Percentiles rank a stretch among this genome's conserved stretches.
phyloP scores from a whole-genome alignment of 2,797 vertebrate species.

The Scolopax rusticola region DNA sequence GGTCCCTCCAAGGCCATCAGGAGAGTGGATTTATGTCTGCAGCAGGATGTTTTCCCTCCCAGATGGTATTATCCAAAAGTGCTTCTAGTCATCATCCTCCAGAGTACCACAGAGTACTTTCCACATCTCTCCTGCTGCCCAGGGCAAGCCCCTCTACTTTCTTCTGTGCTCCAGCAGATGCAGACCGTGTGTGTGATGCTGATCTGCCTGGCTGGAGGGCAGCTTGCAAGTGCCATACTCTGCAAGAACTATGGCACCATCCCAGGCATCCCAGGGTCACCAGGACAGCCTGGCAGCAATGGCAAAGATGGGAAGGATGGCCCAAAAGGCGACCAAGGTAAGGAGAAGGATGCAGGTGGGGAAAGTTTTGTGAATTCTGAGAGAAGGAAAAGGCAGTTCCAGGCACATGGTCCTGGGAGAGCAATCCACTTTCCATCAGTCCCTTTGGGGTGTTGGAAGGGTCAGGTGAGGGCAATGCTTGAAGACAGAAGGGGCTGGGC shows the following conservation, averaged over 20 bases:
- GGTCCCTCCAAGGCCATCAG: background rate
- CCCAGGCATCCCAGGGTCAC: constrained; percentile 79
- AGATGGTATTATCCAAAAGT: background rate
- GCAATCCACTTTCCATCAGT: background rate
- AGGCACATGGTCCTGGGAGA: background rate
- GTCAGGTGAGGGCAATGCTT: background rate
- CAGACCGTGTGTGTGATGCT: background rate
- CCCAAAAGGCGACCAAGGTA: constrained; percentile 82
- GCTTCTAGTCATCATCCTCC: background rate
- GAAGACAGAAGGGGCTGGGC: background rate
- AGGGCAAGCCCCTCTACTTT: fast-evolving
- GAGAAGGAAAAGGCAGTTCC: background rate
- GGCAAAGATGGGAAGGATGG: constrained; percentile 81
- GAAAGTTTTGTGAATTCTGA: background rate
- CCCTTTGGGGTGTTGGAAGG: background rate
- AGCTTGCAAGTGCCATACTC: constrained; percentile 33
- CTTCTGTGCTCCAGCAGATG: background rate
- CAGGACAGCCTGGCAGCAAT: constrained; percentile 77
- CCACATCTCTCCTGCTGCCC: background rate
- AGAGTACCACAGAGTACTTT: background rate
- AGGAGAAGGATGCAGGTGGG: background rate
- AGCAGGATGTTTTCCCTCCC: background rate
- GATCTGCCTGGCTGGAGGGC: constrained; percentile 29
- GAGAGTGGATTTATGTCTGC: background rate
- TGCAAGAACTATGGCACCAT: constrained; percentile 66